Conservation (phyloP, 2,797 vertebrate species). For the Pantherophis vulpinus region DNA sequence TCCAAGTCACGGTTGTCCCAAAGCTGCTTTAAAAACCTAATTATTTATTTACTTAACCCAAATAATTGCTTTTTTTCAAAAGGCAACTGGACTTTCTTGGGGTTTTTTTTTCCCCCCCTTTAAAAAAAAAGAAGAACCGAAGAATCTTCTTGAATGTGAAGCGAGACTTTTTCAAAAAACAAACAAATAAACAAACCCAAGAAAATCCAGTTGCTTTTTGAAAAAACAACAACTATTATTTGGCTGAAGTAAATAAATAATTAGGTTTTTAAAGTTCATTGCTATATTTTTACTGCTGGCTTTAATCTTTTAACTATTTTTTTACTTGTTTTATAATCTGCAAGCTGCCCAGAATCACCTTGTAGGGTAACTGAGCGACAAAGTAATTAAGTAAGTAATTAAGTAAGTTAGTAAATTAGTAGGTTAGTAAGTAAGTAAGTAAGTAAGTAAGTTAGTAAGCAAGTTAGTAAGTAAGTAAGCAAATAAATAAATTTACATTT, state of each 20-base stretch:
- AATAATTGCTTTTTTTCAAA: too few relatives aligned
- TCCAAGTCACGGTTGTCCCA: not conserved
- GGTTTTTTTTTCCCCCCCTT: too few relatives aligned
- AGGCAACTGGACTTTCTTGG: too few relatives aligned
- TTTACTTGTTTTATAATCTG: not conserved
- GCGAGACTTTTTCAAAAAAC: not conserved
- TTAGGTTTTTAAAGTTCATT: not conserved
- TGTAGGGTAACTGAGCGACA: not conserved
- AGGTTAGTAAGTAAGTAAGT: too few relatives aligned
- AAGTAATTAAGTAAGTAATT: not conserved
- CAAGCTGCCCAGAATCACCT: not conserved
- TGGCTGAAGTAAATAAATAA: not conserved
- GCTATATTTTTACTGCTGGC: fast-evolving
- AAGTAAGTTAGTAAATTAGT: too few relatives aligned
- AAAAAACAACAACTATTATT: not conserved
- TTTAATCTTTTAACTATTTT: not conserved
- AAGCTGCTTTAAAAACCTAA: not conserved
- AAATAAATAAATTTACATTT: not conserved
- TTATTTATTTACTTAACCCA: too few relatives aligned
- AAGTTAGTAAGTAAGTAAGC: too few relatives aligned
- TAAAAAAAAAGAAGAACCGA: too few relatives aligned
- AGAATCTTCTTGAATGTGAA: not conserved
- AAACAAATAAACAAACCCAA: too few relatives aligned
- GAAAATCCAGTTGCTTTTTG: not conserved
- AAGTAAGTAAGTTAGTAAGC: too few relatives aligned